Evolutionary conservation across 2,888 invertebrate species (phyloP), one percentile per base, ranked within the genome.

Genomic region (Spodoptera littoralis): DNA sequence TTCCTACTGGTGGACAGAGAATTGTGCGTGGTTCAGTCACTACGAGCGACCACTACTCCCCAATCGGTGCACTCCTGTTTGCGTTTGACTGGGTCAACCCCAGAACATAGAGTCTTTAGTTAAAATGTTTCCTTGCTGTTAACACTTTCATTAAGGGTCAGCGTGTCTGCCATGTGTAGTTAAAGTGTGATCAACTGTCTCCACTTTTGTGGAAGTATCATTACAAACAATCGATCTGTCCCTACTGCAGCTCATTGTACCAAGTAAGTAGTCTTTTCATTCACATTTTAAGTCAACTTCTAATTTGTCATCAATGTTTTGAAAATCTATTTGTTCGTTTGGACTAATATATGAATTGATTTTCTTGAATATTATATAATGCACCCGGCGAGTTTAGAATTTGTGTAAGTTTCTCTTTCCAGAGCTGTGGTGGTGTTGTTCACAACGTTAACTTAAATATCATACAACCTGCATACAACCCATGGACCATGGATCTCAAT

Each of bases 11-110:
- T 27, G 64, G 71, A 0, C 78, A 79, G 9, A 77, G 82, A 55
- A 87, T 87, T 41, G 80, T 85, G 4, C 87, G 88, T 22, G 87
- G 87, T 3, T 72, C 82, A 2, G 54, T 60, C 1, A 82, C 82
- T 8, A 80, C 69, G 8, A 85, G 86, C 49, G 49, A 56, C 1
- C 57, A 60, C 11, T 84, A 84, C 63, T 69, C 69, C 0, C 46
- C 52, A 5, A 79, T 77, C 3, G 76, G 66, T 0, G 60, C 74
- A 45, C 54, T 86, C 8, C 27, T 86, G 11, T 73, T 45, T 46
- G 27, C 27, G 27, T 70, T 64, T 60, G 55, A 67, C 52, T 27
- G 27, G 27, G 54, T 24, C 18, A 0, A 18, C 18, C 1, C 1
- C 18, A 18, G 18, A 18, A 18, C 18, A 1, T 18, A 18, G 18